Base-by-base conservation (phyloP, 1,140 invertebrate genomes). In the Leucophenga varia region DNA sequence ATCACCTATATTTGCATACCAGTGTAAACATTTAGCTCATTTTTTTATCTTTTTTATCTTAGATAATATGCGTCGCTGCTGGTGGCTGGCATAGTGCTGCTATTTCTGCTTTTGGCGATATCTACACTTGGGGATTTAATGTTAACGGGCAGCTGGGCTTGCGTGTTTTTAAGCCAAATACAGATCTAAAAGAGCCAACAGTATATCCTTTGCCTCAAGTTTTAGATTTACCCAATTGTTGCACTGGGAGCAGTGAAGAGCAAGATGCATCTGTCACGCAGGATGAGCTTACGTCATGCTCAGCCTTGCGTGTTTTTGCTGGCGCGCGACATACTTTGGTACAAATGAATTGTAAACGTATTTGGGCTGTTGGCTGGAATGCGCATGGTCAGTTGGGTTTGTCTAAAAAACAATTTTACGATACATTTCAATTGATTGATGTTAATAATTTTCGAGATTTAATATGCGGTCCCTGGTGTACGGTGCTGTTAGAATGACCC, bases 91-190 rank as follows among this genome's bases (percentile, higher is more conserved):
- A 95, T 76, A 88, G 84, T 28, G 81, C 84, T 41, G 89, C 85
- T 21, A 63, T 94, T 7, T 90, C 87, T 54, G 79, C 79, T 55
- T 80, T 81, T 77, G 87, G 87, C 8, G 90, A 93, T 74, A 55
- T 94, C 0, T 97, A 93, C 69, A 81, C 83, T 1, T 96, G 92
- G 91, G 93, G 93, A n/a, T 92, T 89, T 84, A 95, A 95, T 77
- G 84, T 88, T 53, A 83, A 81, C 72, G 91, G 91, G 0, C 91
- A 96, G 70, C 74, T 95, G 20, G 93, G 92, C 10, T 69, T 86
- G 19, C 78, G 80, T 25, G 63, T 67, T 9, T 56, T 72, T 72
- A 51, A 74, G 55, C 20, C 54, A 14, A 43, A 52, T n/a, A 50
- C 45, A 1, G 17, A 43, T n/a, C 43, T 55, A 1, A 72, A 70